Conservation (phyloP, 2,113 vertebrate genomes). For the Lepisosteus osseus region DNA sequence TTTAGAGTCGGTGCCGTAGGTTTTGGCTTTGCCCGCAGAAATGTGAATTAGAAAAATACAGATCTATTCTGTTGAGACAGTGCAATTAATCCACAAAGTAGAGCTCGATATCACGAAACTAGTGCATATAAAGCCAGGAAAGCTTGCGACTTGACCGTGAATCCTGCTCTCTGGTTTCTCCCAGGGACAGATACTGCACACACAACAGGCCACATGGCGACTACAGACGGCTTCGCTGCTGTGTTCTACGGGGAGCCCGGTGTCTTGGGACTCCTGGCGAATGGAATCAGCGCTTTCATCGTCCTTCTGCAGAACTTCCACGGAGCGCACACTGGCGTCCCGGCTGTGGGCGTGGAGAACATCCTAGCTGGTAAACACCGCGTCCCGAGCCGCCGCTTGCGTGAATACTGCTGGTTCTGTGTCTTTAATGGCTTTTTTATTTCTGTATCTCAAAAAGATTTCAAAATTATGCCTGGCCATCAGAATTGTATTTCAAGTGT, state of each 20-base stretch:
- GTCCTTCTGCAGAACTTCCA: conserved; percentile 80
- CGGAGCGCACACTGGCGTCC: conserved; percentile 49
- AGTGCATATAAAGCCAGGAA: too few species aligned
- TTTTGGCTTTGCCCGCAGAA: too few species aligned
- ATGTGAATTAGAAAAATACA: too few species aligned
- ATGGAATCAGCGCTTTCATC: conserved; percentile 82
- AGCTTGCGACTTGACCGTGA: too few species aligned
- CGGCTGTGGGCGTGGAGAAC: conserved; percentile 66
- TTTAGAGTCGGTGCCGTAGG: too few species aligned
- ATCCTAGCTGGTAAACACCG: conserved; percentile 72
- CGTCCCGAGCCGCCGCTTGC: too few species aligned
- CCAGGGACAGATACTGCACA: not conserved
- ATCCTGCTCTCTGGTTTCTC: too few species aligned
- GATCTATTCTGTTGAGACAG: too few species aligned
- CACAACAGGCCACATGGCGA: conserved; percentile 53
- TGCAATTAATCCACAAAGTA: too few species aligned
- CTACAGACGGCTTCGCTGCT: conserved; percentile 71
- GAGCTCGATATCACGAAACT: too few species aligned
- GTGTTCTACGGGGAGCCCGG: conserved; percentile 85
- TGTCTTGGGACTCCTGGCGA: conserved; percentile 78
- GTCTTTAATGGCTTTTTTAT: too few species aligned
- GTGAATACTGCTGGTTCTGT: too few species aligned
- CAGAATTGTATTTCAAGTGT: not conserved
- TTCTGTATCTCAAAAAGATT: not conserved
- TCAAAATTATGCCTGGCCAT: not conserved